Conservation (phyloP, 1,140 invertebrate genomes). For the Lepidurus couesii region DNA sequence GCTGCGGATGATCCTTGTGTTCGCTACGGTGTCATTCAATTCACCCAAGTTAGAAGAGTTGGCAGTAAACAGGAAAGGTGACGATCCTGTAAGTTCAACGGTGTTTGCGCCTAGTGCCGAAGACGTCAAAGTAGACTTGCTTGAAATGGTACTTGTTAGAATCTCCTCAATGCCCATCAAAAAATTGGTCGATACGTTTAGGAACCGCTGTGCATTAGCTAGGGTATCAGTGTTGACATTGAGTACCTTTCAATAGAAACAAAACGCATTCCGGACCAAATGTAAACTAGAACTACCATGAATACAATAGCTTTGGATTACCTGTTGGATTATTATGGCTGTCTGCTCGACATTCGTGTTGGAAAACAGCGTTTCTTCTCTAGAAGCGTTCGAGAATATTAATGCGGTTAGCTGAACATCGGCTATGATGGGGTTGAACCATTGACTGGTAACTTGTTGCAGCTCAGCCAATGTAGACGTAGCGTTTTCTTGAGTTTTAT, state of each 20-base stretch:
- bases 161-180: neutral
- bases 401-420: neutral
- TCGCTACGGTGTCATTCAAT: neutral
- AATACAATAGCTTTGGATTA: neutral
- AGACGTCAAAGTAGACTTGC: neutral
- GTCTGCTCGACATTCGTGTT: neutral
- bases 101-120: neutral
- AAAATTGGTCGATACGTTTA: neutral
- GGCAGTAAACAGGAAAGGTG: neutral
- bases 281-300: neutral
- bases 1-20: neutral
- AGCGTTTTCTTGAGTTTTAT: too few species aligned
- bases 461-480: too few species aligned
- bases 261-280: too few species aligned
- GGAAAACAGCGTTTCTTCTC: neutral
- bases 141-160: neutral
- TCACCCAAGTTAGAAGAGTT: neutral
- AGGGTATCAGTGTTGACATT: neutral
- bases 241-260: neutral
- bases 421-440: too few species aligned
- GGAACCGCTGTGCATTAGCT: neutral
- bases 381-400: neutral
- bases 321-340: neutral
- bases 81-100: neutral
- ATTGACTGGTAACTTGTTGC: too few species aligned